Conservation (phyloP, 1,140 invertebrate species). For the Pemphigus obesinymphae region DNA sequence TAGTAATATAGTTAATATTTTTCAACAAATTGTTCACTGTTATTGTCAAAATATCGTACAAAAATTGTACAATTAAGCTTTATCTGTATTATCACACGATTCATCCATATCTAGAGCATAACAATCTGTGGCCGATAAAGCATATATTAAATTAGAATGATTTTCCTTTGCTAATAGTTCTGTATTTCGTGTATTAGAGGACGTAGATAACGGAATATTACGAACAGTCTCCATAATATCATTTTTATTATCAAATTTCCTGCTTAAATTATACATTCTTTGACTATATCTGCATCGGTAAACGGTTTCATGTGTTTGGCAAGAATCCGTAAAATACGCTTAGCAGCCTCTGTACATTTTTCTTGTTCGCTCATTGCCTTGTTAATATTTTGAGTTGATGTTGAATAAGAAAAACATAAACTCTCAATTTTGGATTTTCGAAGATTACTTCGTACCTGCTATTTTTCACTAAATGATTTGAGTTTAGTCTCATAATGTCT, state of each 20-base stretch:
- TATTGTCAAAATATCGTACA: conserved; percentile 11
- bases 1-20: conserved; percentile 25
- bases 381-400: neutral
- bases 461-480: too few relatives aligned
- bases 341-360: conserved; percentile 21
- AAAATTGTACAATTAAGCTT: conserved; percentile 5
- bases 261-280: conserved; percentile 29
- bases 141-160: too few relatives aligned
- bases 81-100: too few relatives aligned
- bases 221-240: conserved; percentile 28
- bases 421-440: conserved; percentile 17
- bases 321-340: conserved; percentile 25
- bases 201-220: conserved; percentile 31
- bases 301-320: conserved; percentile 33
- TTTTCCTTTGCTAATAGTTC: too few relatives aligned
- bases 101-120: too few relatives aligned
- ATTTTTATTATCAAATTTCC: conserved; percentile 34
- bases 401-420: conserved; percentile 11
- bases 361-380: too few relatives aligned
- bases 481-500: too few relatives aligned
- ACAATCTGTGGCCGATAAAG: too few relatives aligned
- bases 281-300: conserved; percentile 35
- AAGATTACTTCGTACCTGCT: neutral
- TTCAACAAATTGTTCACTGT: conserved; percentile 12
- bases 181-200: too few relatives aligned